A percentile compares a stretch with the other conserved stretches of the same genome.
phyloP scores from a whole-genome alignment of 2,797 vertebrate species.

The Clangula hyemalis region DNA sequence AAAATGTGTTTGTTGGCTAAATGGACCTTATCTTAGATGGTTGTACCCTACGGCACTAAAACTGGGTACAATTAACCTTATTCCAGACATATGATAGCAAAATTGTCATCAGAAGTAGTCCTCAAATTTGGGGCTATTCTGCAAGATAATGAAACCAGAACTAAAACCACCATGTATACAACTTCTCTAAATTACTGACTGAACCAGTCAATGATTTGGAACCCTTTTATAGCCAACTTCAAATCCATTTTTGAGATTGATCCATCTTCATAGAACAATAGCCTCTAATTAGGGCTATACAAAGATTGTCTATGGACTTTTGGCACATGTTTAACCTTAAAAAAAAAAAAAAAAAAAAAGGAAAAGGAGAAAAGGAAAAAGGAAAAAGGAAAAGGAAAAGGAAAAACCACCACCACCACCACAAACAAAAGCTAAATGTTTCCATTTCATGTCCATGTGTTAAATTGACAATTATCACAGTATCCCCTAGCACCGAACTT shows the following conservation, averaged over 20 bases:
- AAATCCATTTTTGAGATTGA: not conserved
- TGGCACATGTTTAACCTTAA: not conserved
- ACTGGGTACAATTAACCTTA: not conserved
- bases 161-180: not conserved
- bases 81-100: not conserved
- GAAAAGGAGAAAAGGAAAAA: no score
- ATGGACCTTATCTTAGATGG: not conserved
- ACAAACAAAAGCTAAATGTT: not conserved
- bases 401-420: no score
- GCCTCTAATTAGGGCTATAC: not conserved
- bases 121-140: constrained; percentile 1
- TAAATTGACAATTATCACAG: not conserved
- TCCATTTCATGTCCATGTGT: not conserved
- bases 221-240: not conserved
- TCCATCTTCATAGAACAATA: not conserved
- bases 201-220: not conserved
- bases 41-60: not conserved
- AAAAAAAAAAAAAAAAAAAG: no score
- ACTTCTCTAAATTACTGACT: not conserved
- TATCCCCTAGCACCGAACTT: not conserved
- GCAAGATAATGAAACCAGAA: not conserved
- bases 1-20: constrained; percentile 5
- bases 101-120: not conserved
- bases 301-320: not conserved
- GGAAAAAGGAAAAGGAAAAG: no score